Evolutionary conservation across 1,140 invertebrate genomes (phyloP).

Genomic region (Matsumurasca onukii): DNA sequence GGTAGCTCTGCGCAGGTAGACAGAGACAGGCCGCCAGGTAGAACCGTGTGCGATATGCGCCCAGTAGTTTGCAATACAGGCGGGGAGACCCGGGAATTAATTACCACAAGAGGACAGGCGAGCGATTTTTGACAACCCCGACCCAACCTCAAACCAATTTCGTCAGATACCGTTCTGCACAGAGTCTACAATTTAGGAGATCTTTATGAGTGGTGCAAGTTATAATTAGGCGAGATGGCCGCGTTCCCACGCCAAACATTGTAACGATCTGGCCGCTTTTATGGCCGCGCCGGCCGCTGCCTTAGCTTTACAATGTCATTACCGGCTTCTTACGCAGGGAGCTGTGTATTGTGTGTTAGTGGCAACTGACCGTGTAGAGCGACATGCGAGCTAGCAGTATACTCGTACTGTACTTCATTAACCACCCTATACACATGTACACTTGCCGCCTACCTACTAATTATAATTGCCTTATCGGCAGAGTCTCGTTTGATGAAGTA

Average conservation of each 20-base stretch:
- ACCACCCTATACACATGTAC: no score
- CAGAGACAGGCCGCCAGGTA: no score
- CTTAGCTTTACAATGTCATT: constrained; percentile 22
- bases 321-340: constrained; percentile 25
- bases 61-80: background rate
- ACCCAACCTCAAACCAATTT: constrained; percentile 6
- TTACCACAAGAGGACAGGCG: constrained; percentile 1
- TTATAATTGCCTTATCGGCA: no score
- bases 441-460: no score
- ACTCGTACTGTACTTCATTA: no score
- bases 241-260: constrained; percentile 25
- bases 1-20: no score
- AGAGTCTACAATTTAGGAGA: constrained; percentile 27
- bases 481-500: no score
- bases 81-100: constrained; percentile 5
- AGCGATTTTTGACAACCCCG: constrained; percentile 19
- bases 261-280: constrained; percentile 4
- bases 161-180: constrained; percentile 24
- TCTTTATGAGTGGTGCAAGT: constrained; percentile 13
- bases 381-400: no score
- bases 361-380: no score
- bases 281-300: background rate
- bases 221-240: constrained; percentile 5
- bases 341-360: no score
- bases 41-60: no score